Percentiles rank a stretch among this genome's conserved stretches.
Conservation (phyloP, 2,888 invertebrate genomes). For the Ophion slaviceki region DNA sequence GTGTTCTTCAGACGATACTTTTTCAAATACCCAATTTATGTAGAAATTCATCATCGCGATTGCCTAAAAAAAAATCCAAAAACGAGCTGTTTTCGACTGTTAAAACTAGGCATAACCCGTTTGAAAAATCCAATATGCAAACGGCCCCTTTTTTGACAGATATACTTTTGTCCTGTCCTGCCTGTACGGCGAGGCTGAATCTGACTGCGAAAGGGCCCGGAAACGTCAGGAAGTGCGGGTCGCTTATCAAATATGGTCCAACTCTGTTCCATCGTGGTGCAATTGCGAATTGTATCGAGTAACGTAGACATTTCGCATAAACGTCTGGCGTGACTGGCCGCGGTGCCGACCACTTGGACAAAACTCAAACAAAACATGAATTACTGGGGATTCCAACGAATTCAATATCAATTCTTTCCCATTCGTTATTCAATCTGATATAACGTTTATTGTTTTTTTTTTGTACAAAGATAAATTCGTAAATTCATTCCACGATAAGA, state of each 20-base stretch:
- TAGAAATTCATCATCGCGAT: no score
- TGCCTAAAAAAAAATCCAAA: no score
- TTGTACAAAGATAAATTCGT: no score
- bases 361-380: conserved; percentile 21
- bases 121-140: conserved; percentile 1
- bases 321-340: conserved; percentile 71
- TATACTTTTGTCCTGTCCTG: conserved; percentile 64
- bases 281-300: conserved; percentile 77
- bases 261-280: conserved; percentile 80
- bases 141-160: neutral
- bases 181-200: conserved; percentile 70
- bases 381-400: neutral
- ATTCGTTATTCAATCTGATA: no score
- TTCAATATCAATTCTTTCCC: neutral
- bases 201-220: conserved; percentile 72
- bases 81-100: no score
- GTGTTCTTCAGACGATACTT: no score
- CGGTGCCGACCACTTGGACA: conserved; percentile 69
- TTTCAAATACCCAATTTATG: no score
- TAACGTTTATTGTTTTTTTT: no score
- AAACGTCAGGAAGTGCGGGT: conserved; percentile 74
- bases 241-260: conserved; percentile 73
- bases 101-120: no score
- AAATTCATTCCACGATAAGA: no score
- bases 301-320: conserved; percentile 78